These are phyloP conservation scores for Hermaeophaga mercurialis DNA, from an alignment of 2,888 invertebrate genomes.

Conservation along the genomic window DNA sequence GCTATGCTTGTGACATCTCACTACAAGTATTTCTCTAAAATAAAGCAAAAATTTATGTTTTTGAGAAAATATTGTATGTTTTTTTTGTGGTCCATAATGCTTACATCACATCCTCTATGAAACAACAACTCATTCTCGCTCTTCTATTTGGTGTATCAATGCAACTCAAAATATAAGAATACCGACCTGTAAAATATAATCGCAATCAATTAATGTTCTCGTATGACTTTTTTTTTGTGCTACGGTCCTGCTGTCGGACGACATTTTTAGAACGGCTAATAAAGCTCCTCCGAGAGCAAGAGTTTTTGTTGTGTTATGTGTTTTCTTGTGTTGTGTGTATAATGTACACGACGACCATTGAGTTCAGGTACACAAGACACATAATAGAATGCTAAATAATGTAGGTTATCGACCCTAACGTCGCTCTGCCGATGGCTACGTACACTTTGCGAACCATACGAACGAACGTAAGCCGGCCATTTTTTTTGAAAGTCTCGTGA, in stretches of 20 bases:
- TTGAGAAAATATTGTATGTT: too few relatives aligned
- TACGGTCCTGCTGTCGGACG: constrained; percentile 33
- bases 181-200: too few relatives aligned
- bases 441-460: constrained; percentile 25
- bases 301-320: constrained; percentile 34
- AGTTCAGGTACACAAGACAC: constrained; percentile 53
- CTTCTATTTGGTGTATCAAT: too few relatives aligned
- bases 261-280: constrained; percentile 57
- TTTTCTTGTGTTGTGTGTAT: constrained; percentile 37
- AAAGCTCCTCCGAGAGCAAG: constrained; percentile 46
- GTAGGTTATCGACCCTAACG: constrained; percentile 57
- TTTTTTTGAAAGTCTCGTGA: constrained; percentile 31
- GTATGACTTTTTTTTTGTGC: constrained; percentile 2
- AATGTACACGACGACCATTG: constrained; percentile 47
- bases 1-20: too few relatives aligned
- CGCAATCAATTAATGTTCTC: too few relatives aligned
- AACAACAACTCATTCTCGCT: too few relatives aligned
- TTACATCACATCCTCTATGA: too few relatives aligned
- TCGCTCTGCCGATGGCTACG: constrained; percentile 25
- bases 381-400: constrained; percentile 57
- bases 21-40: too few relatives aligned
- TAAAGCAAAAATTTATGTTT: too few relatives aligned
- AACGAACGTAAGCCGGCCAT: constrained; percentile 25
- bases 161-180: too few relatives aligned
- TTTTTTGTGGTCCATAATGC: too few relatives aligned